A percentile compares a stretch with the other conserved stretches of the same genome.
Conservation (phyloP, 2,888 invertebrate genomes). For the Gerris lacustris region DNA sequence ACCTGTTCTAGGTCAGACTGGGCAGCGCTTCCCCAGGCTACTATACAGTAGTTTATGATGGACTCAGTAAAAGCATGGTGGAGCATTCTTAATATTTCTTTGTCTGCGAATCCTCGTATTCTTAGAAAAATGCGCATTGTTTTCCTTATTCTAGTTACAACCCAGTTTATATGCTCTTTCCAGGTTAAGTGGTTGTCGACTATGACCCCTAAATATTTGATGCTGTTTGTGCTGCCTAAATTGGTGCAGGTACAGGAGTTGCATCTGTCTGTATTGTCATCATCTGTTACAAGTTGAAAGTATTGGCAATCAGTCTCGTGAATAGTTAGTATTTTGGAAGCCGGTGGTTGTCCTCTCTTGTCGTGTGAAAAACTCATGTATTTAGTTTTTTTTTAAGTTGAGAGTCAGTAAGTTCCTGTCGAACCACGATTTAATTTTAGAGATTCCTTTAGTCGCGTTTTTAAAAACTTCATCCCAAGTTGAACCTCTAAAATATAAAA, state of each 20-base stretch:
- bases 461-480: not conserved
- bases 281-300: no score
- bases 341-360: not conserved
- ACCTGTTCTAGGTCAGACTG: not conserved
- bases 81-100: not conserved
- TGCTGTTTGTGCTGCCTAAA: no score
- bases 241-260: no score
- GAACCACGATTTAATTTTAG: not conserved
- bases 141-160: not conserved
- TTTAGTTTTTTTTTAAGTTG: not conserved
- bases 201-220: not conserved
- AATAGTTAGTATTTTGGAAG: no score
- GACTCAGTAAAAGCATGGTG: not conserved
- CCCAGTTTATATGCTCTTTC: not conserved
- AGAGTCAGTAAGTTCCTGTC: not conserved
- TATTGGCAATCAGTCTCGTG: no score
- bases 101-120: not conserved
- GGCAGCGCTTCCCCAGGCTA: not conserved
- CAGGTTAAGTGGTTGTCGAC: not conserved
- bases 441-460: not conserved
- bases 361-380: not conserved
- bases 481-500: not conserved
- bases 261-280: no score
- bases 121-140: not conserved
- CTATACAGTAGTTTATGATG: not conserved